Base-by-base conservation (phyloP, 1,140 invertebrate species). In the Oscheius sp. region DNA sequence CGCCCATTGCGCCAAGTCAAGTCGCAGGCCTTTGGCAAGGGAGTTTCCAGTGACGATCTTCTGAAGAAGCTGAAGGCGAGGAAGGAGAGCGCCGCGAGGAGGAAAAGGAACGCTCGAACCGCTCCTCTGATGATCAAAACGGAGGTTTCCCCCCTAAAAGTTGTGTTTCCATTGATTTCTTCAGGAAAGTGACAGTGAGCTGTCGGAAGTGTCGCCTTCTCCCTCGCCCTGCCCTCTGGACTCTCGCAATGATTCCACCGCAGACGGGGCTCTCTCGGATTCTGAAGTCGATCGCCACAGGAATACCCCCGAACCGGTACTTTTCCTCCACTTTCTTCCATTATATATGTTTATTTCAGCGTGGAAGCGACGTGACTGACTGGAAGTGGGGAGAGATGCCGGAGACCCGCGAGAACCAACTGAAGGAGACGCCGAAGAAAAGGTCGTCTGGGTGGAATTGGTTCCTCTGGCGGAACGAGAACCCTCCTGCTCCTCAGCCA, bases 301-400 rank as follows among this genome's bases (percentile, higher is more conserved):
- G 1, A n/a, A n/a, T n/a, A n/a, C n/a, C n/a, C n/a, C n/a, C n/a
- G n/a, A n/a, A n/a, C n/a, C n/a, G n/a, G n/a, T n/a, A n/a, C n/a
- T n/a, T n/a, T n/a, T n/a, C n/a, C n/a, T n/a, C n/a, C n/a, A n/a
- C n/a, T n/a, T n/a, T n/a, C n/a, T n/a, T n/a, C n/a, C n/a, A n/a
- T n/a, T n/a, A n/a, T n/a, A n/a, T n/a, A n/a, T 67, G 59, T 23
- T 15, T 23, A 38, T 10, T 76, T 76, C 55, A 75, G 86, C 87
- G 83, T n/a, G 77, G 79, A 15, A 77, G 79, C 63, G 67, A 87
- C 75, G 69, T 85, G 42, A 74, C 81, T 10, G 80, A 91, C 68
- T 99, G 96, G 96, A 90, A 92, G 77, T 99, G 96, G 96, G 96
- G 96, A 31, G 92, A 97, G 84, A 87, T 98, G 55, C 96, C 95